Evolutionary conservation across 2,113 vertebrate genomes (phyloP).

Genomic region (Hyla sarda): DNA sequence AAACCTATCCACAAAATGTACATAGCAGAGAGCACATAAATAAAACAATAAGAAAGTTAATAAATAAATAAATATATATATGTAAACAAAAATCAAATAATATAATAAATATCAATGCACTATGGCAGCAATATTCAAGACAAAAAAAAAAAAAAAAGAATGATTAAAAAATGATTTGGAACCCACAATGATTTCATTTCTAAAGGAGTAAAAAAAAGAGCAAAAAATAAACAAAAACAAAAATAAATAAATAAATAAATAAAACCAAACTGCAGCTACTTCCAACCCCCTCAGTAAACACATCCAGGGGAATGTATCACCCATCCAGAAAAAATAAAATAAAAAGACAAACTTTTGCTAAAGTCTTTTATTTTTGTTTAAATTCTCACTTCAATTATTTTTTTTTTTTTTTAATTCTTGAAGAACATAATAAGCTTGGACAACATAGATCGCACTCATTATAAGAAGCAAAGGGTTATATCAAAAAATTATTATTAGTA

Average conservation of each 20-base stretch:
- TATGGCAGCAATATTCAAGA: not conserved
- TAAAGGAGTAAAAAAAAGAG: no score
- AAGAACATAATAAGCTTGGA: conserved; percentile 95
- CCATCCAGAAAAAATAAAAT: conserved; percentile 80
- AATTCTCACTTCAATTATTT: conserved; percentile 98
- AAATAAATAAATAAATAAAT: no score
- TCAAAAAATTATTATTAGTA: conserved; percentile 99
- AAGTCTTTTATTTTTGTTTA: conserved; percentile 96
- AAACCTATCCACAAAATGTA: not conserved
- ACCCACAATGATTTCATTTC: not conserved
- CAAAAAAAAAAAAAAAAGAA: no score
- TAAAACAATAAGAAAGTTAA: not conserved
- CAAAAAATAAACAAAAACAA: no score
- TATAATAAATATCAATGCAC: not conserved
- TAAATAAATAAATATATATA: not conserved
- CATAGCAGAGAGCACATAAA: not conserved
- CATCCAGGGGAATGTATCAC: not conserved
- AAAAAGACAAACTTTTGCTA: conserved; percentile 90
- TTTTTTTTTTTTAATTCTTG: conserved; percentile 96
- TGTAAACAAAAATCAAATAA: not conserved
- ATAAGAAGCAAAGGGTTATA: conserved; percentile 99
- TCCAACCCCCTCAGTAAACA: not conserved
- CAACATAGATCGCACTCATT: conserved; percentile 99
- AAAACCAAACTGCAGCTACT: not conserved
- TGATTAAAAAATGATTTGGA: not conserved